Evolutionary conservation across 2,888 invertebrate genomes (phyloP).

Genomic region (Stenodera caucasica): DNA sequence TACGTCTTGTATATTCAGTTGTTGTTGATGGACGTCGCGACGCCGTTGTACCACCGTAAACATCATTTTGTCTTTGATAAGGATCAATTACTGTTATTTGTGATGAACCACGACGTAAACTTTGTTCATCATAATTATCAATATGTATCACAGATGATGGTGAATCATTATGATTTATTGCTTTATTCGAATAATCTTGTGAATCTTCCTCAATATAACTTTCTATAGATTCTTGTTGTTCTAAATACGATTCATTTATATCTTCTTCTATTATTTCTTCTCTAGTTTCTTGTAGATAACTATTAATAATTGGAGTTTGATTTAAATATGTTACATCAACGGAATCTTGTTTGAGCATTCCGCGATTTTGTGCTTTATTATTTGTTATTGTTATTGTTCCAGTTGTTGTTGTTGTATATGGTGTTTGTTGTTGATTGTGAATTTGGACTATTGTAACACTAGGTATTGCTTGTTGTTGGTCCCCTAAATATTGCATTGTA

Average conservation of each 20-base stretch:
- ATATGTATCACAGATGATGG: constrained; percentile 57
- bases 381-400: constrained; percentile 31
- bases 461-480: constrained; percentile 50
- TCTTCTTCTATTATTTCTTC: constrained; percentile 12
- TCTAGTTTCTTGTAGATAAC: constrained; percentile 13
- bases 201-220: constrained; percentile 56
- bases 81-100: constrained; percentile 61
- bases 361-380: constrained; percentile 36
- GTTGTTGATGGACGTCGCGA: constrained; percentile 38
- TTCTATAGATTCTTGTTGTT: constrained; percentile 56
- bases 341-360: constrained; percentile 57
- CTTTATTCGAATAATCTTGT: constrained; percentile 46
- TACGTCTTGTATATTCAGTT: constrained; percentile 34
- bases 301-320: constrained; percentile 18
- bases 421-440: constrained; percentile 30
- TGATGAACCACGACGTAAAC: constrained; percentile 50
- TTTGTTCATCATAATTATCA: constrained; percentile 47
- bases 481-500: constrained; percentile 48
- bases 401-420: constrained; percentile 14
- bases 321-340: constrained; percentile 44
- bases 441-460: constrained; percentile 45
- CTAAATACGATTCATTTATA: constrained; percentile 19
- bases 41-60: constrained; percentile 12
- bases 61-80: constrained; percentile 35
- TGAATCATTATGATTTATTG: constrained; percentile 54